These are phyloP conservation scores for Orgyia antiqua DNA, from an alignment of 2,888 invertebrate genomes.

Conservation along the genomic window DNA sequence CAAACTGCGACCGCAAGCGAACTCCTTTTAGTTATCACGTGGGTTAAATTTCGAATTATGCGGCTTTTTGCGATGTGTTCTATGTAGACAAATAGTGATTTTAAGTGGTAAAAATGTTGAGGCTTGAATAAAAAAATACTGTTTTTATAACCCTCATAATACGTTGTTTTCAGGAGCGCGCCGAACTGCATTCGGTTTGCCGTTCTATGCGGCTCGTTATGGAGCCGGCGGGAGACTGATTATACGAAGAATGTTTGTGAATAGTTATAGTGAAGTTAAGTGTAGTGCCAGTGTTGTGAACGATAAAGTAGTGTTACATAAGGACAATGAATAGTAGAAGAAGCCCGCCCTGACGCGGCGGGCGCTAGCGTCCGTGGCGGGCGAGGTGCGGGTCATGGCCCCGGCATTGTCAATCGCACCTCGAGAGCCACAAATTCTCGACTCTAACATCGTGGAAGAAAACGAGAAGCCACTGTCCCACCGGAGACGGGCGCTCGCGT, in stretches of 20 bases:
- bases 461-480: slow-evolving; percentile 38
- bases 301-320: slow-evolving; percentile 56
- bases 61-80: slow-evolving; percentile 31
- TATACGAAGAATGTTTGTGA: slow-evolving; percentile 35
- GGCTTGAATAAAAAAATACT: slow-evolving; percentile 38
- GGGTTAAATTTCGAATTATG: slow-evolving; percentile 69
- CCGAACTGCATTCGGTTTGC: slow-evolving; percentile 40
- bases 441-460: slow-evolving; percentile 43
- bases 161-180: slow-evolving; percentile 70
- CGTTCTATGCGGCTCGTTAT: slow-evolving; percentile 40
- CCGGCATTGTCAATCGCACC: slow-evolving; percentile 91
- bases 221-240: slow-evolving; percentile 65
- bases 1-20: slow-evolving; percentile 66
- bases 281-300: slow-evolving; percentile 51
- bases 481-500: slow-evolving; percentile 64
- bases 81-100: slow-evolving; percentile 17
- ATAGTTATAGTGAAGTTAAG: slow-evolving; percentile 43
- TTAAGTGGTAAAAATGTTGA: slow-evolving; percentile 24
- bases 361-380: slow-evolving; percentile 53
- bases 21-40: slow-evolving; percentile 75
- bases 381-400: slow-evolving; percentile 90
- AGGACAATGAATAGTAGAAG: slow-evolving; percentile 55
- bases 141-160: slow-evolving; percentile 55
- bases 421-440: slow-evolving; percentile 49
- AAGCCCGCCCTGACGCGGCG: slow-evolving; percentile 60